phyloP scores from a whole-genome alignment of 2,797 vertebrate genomes.

The Danionella dracula region DNA sequence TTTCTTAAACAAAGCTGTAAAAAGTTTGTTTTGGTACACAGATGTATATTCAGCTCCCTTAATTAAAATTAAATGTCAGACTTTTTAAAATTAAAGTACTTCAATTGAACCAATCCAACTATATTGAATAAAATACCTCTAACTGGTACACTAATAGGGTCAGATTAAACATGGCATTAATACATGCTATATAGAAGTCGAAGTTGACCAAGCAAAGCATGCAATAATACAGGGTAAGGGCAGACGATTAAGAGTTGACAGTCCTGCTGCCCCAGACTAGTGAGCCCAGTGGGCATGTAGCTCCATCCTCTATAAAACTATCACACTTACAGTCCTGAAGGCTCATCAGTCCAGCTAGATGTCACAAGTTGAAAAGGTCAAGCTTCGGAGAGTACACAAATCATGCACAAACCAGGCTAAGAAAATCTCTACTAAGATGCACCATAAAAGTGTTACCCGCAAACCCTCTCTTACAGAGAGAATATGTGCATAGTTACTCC shows the following conservation, averaged over 20 bases:
- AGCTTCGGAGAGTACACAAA: conserved; percentile 3
- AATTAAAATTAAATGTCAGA: too few species aligned
- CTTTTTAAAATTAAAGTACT: too few species aligned
- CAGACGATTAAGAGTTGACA: conserved; percentile 1
- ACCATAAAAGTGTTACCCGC: neutral
- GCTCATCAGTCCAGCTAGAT: conserved; percentile 12
- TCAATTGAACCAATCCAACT: too few species aligned
- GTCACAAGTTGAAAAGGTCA: conserved; percentile 44
- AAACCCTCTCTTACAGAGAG: too few species aligned
- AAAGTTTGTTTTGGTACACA: too few species aligned
- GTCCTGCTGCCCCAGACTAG: conserved; percentile 18
- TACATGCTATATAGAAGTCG: neutral
- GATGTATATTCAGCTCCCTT: too few species aligned
- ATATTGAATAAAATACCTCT: too few species aligned
- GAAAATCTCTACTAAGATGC: neutral
- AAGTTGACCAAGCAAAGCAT: conserved; percentile 21
- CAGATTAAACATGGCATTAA: conserved; percentile 2
- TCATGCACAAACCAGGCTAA: conserved; percentile 2
- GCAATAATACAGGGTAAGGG: neutral
- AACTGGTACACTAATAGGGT: too few species aligned
- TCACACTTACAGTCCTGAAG: neutral
- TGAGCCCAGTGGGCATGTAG: neutral
- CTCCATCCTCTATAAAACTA: neutral
- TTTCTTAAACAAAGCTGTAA: too few species aligned
- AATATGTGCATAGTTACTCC: too few species aligned